Evolutionary conservation across 2,113 vertebrate species (phyloP), one percentile per base, ranked within the genome.

Genomic region (Nibea albiflora): DNA sequence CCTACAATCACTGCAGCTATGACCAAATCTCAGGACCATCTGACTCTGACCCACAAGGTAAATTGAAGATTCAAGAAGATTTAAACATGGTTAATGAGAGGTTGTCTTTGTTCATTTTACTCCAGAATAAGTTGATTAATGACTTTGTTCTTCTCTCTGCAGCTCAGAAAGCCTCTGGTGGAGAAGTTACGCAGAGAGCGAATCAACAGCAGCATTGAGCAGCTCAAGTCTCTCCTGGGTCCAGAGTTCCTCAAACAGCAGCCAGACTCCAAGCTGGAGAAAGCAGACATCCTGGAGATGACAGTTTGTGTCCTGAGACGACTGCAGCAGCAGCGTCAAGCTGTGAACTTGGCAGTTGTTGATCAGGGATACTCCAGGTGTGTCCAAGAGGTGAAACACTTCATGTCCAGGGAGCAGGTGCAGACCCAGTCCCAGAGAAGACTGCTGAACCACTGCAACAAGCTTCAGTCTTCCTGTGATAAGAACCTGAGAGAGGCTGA

Each of bases 211-310:
- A 89, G 90, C 89, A 95, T 94, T n/a, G 90, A 92, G 90, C 90
- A 92, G 85, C 87, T 93, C 83, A 93, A 93, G 93, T 87, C 70
- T 92, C 88, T 91, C 35, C 85, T 94, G 90, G 72, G 56, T 90
- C 85, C 63, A 90, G 90, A 93, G 78, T 80, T 94, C 88, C 87
- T 91, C n/a, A 85, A 90, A 80, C 90, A 93, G 84, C 89, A 94
- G 81, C 86, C 90, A 61, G 93, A 94, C 84, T 93, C 90, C 91
- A 95, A 94, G 91, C 86, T 94, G 89, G 94, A 95, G 90, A 95
- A 95, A 91, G 92, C 92, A 54, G 91, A 94, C 69, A 85, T 94
- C 83, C 90, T 78, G 92, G 85, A 85, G 86, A 88, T 79, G 83
- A 85, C 86, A 14, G 86, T 88, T 15, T 76, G 56, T 60, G 44